phyloP scores from a whole-genome alignment of 2,888 invertebrate genomes.

The Syrphus vitripennis region DNA sequence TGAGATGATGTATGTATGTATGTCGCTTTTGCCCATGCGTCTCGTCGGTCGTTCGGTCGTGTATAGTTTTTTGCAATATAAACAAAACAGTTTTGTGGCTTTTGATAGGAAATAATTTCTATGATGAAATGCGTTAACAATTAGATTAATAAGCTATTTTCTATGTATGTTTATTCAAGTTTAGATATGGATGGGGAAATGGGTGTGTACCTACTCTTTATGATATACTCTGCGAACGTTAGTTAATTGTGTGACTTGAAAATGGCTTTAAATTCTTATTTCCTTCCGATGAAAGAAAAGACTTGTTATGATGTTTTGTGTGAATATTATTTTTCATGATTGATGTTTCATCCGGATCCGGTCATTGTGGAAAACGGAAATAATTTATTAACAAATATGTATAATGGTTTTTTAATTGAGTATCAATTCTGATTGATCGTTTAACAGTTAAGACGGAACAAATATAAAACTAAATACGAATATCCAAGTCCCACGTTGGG shows the following conservation, averaged over 20 bases:
- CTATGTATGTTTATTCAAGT: neutral
- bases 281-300: slow-evolving; percentile 35
- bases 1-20: neutral
- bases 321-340: neutral
- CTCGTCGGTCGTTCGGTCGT: too few relatives aligned
- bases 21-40: too few relatives aligned
- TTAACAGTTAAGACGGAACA: too few relatives aligned
- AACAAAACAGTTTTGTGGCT: neutral
- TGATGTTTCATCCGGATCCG: neutral
- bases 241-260: slow-evolving; percentile 41
- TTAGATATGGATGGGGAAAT: slow-evolving; percentile 14
- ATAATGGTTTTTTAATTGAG: neutral
- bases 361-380: neutral
- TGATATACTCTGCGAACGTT: neutral
- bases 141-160: slow-evolving; percentile 33
- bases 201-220: neutral
- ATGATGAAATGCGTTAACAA: slow-evolving; percentile 20
- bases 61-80: neutral
- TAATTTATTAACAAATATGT: neutral
- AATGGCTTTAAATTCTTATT: slow-evolving; percentile 39
- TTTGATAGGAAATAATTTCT: slow-evolving; percentile 12
- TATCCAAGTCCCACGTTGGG: too few relatives aligned
- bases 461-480: too few relatives aligned
- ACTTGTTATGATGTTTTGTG: neutral
- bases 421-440: neutral